Evolutionary conservation across 2,797 vertebrate genomes (phyloP).

Genomic region (Premnoplex brunnescens): DNA sequence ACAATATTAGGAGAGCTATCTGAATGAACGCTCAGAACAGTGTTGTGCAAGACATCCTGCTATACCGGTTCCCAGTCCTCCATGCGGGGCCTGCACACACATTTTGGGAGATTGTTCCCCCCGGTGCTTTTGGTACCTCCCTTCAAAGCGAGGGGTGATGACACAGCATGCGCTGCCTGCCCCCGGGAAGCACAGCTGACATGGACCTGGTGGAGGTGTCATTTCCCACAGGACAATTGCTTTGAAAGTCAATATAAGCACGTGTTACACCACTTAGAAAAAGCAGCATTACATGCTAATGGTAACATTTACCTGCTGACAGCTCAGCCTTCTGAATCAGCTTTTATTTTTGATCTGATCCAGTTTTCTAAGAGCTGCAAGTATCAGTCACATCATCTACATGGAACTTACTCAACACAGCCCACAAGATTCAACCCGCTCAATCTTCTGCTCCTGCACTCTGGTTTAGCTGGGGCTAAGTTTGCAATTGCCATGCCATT

Average conservation of each 20-base stretch:
- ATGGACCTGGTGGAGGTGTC: neutral
- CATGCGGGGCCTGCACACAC: rapidly evolving
- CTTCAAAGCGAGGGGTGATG: neutral
- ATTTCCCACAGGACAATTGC: rapidly evolving
- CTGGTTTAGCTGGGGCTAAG: neutral
- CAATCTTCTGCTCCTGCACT: neutral
- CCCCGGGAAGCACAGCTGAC: neutral
- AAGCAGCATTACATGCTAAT: neutral
- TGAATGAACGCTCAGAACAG: rapidly evolving
- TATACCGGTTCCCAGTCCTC: neutral
- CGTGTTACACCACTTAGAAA: neutral
- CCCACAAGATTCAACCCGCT: neutral
- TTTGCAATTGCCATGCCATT: neutral
- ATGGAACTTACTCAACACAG: neutral
- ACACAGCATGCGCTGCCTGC: rapidly evolving
- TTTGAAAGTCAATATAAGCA: neutral
- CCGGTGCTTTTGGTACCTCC: rapidly evolving
- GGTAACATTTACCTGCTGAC: neutral
- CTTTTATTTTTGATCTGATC: neutral
- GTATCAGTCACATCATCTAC: neutral
- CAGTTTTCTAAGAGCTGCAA: neutral
- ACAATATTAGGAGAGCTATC: neutral
- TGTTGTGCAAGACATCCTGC: neutral
- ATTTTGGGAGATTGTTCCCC: neutral
- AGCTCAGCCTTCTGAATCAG: neutral